Percentiles rank a stretch among this genome's conserved stretches.
Evolutionary conservation across 2,113 vertebrate species (phyloP).

Genomic region (mouse (Mus musculus)): GRCm39 chr7:62333501-62334000

Average conservation of each 20-base stretch:
- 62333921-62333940: too few relatives aligned
- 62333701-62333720: conserved; percentile 92
- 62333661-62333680: conserved; percentile 91
- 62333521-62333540: conserved; percentile 92
- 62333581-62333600: conserved; percentile 86
- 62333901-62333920: too few relatives aligned
- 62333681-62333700: conserved; percentile 89
- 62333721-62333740: conserved; percentile 93
- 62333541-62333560: conserved; percentile 91
- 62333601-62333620: conserved; percentile 92
- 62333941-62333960: too few relatives aligned
- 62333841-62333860: too few relatives aligned
- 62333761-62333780: conserved; percentile 74
- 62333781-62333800: conserved; percentile 81
- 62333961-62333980: too few relatives aligned
- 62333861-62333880: too few relatives aligned
- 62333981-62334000: too few relatives aligned
- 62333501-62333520: conserved; percentile 83
- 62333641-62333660: conserved; percentile 81
- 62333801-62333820: conserved; percentile 25
- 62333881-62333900: too few relatives aligned
- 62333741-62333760: conserved; percentile 83
- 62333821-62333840: too few relatives aligned
- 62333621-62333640: conserved; percentile 85
- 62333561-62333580: conserved; percentile 88